These are phyloP conservation scores for Rhingia rostrata DNA, from an alignment of 2,888 invertebrate genomes.

Conservation along the genomic window DNA sequence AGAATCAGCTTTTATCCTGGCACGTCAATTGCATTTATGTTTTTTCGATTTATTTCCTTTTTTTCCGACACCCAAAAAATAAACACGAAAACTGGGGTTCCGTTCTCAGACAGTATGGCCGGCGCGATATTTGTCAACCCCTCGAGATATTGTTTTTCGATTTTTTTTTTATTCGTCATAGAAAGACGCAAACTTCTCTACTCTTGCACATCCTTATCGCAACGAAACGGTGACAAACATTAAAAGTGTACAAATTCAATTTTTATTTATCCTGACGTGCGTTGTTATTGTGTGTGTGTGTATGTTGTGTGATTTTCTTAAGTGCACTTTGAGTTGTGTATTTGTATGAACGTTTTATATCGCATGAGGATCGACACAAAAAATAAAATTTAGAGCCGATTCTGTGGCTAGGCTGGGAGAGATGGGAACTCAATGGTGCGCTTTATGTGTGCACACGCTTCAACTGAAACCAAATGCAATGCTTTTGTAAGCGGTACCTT, in stretches of 20 bases:
- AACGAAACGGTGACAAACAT: conserved; percentile 62
- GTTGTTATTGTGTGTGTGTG: conserved; percentile 47
- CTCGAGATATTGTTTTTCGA: conserved; percentile 62
- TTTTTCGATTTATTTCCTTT: conserved; percentile 59
- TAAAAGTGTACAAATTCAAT: conserved; percentile 70
- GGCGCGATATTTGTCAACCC: conserved; percentile 66
- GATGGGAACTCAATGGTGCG: conserved; percentile 18
- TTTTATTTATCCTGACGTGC: conserved; percentile 62
- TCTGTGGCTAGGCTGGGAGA: conserved; percentile 24
- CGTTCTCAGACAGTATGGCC: conserved; percentile 8
- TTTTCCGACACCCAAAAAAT: conserved; percentile 17
- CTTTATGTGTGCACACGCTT: conserved; percentile 69
- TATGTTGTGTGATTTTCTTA: conserved; percentile 59
- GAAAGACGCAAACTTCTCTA: conserved; percentile 14
- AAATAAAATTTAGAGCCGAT: background rate
- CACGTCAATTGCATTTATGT: conserved; percentile 70
- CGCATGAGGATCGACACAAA: conserved; percentile 21
- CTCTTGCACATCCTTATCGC: conserved; percentile 58
- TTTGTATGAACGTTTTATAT: conserved; percentile 40
- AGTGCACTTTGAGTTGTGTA: conserved; percentile 70
- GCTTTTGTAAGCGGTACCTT: conserved; percentile 23
- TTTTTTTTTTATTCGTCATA: background rate
- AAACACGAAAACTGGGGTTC: conserved; percentile 34
- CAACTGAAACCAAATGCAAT: conserved; percentile 35
- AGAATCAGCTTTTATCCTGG: conserved; percentile 70